A percentile compares a stretch with the other conserved stretches of the same genome.
Evolutionary conservation across 2,797 vertebrate genomes (phyloP).

Genomic region (Meriones psammophilus): DNA sequence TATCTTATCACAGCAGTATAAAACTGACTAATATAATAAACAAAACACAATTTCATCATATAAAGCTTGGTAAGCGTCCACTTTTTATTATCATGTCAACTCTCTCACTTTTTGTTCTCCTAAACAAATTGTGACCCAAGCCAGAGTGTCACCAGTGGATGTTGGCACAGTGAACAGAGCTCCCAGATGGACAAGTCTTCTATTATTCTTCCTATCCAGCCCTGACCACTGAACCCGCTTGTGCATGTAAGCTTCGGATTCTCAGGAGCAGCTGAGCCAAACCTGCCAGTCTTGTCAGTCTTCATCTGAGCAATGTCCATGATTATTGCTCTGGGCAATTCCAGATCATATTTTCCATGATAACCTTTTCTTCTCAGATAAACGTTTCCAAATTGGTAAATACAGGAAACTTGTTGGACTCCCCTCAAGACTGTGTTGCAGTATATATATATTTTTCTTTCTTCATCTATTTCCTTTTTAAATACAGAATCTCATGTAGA

Average conservation of each 20-base stretch:
- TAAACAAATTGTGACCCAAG: neutral
- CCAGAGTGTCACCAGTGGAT: neutral
- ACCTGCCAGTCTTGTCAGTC: neutral
- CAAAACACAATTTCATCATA: neutral
- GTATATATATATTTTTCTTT: neutral
- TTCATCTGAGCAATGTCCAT: neutral
- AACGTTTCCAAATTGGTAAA: neutral
- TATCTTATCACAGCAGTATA: neutral
- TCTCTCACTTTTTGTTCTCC: neutral
- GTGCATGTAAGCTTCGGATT: neutral
- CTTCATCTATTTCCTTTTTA: neutral
- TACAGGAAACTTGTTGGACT: neutral
- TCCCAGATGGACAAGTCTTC: neutral
- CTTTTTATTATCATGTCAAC: neutral
- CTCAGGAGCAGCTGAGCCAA: neutral
- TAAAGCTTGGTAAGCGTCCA: neutral
- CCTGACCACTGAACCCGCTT: neutral
- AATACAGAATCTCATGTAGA: neutral
- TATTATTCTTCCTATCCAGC: neutral
- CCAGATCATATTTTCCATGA: neutral
- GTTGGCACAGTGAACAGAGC: neutral
- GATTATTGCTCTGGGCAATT: neutral
- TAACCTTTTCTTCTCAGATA: neutral
- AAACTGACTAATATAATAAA: neutral
- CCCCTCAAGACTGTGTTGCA: neutral